A percentile compares a stretch with the other conserved stretches of the same genome.
Evolutionary conservation across 2,113 vertebrate genomes (phyloP).

Genomic region (Meriones unguiculatus): DNA sequence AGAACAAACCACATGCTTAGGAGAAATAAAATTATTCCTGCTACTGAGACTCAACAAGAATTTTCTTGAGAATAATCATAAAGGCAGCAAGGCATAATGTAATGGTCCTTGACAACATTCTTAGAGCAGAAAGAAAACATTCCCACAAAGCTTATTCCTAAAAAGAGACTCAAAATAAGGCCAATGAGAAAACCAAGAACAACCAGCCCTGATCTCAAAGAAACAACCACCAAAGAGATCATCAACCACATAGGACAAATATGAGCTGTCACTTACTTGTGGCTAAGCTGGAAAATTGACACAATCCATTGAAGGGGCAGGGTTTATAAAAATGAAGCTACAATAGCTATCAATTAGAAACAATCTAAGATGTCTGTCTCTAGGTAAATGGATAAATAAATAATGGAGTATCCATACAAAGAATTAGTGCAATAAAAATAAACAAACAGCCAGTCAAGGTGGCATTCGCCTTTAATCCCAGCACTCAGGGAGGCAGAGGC

Average conservation of each 20-base stretch:
- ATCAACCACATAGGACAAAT: neutral
- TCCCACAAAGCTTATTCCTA: slow-evolving; percentile 9
- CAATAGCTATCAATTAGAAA: neutral
- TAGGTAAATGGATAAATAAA: neutral
- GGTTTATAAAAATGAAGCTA: neutral
- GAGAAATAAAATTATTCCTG: slow-evolving; percentile 56
- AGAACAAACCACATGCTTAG: slow-evolving; percentile 23
- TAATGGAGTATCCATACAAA: neutral
- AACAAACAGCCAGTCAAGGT: too few species aligned
- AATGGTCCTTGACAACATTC: neutral
- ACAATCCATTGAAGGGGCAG: neutral
- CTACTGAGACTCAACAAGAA: slow-evolving; percentile 28
- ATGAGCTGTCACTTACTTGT: neutral
- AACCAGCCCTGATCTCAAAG: neutral
- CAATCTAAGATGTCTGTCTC: neutral
- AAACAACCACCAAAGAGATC: neutral
- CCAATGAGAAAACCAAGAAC: neutral
- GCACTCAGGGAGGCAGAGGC: too few species aligned
- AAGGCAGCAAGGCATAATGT: neutral
- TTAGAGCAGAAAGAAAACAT: neutral
- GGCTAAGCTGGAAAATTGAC: neutral
- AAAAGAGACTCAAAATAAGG: neutral
- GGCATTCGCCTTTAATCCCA: too few species aligned
- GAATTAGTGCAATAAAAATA: neutral
- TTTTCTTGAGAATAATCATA: slow-evolving; percentile 24